Evolutionary conservation across 2,888 invertebrate genomes (phyloP).

Genomic region (Scelioninae gen. 1): DNA sequence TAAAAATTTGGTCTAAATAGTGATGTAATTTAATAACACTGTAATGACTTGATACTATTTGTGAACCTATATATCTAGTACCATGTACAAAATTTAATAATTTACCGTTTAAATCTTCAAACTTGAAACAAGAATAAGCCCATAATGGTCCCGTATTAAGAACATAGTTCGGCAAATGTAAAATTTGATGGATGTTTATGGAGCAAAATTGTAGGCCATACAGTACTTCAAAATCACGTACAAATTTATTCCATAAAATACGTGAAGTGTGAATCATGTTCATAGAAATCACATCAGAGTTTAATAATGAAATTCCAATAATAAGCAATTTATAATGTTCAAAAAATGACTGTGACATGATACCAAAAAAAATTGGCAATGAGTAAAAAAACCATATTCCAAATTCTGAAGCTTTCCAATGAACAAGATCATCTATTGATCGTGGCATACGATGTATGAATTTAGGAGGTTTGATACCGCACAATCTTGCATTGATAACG

Average conservation of each 20-base stretch:
- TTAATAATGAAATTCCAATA: conserved; percentile 20
- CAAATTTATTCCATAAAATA: conserved; percentile 35
- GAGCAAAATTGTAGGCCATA: conserved; percentile 44
- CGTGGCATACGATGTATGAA: conserved; percentile 67
- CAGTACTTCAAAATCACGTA: conserved; percentile 18
- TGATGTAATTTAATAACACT: conserved; percentile 24
- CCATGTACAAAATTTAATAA: conserved; percentile 48
- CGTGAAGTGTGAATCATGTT: conserved; percentile 20
- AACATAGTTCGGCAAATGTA: conserved; percentile 57
- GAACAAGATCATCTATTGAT: conserved; percentile 52
- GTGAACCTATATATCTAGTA: conserved; percentile 38
- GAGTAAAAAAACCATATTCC: conserved; percentile 56
- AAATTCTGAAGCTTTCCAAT: conserved; percentile 71
- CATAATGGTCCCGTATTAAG: neutral
- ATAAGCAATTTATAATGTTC: conserved; percentile 13
- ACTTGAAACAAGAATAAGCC: conserved; percentile 51
- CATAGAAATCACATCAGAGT: conserved; percentile 1
- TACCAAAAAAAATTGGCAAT: conserved; percentile 9
- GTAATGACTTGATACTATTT: conserved; percentile 37
- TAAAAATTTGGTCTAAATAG: conserved; percentile 23
- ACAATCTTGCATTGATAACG: conserved; percentile 48
- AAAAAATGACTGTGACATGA: conserved; percentile 25
- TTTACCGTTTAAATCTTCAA: conserved; percentile 66
- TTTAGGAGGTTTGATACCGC: conserved; percentile 60
- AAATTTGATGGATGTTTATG: conserved; percentile 42